Percentiles rank a stretch among this genome's conserved stretches.
phyloP scores from a whole-genome alignment of 2,888 invertebrate species.

The Automeris io region DNA sequence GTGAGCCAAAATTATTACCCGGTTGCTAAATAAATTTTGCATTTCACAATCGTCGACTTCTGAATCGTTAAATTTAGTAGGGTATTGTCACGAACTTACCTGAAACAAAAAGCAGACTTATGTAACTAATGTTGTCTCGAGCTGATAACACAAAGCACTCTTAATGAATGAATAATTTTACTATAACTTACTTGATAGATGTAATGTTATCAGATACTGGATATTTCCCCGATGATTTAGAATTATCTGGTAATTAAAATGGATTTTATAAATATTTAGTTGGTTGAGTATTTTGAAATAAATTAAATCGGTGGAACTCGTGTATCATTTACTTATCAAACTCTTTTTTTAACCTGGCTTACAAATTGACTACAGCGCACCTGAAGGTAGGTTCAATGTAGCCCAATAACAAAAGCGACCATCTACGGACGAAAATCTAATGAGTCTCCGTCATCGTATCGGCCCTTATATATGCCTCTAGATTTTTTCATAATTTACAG shows the following conservation, averaged over 20 bases:
- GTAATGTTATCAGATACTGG: background rate
- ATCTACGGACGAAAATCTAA: too few relatives aligned
- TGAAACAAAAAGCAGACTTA: constrained; percentile 7
- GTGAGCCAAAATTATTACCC: background rate
- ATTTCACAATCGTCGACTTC: background rate
- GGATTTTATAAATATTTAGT: too few relatives aligned
- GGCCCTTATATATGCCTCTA: too few relatives aligned
- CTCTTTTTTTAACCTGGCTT: too few relatives aligned
- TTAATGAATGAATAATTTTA: constrained; percentile 4
- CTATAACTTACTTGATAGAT: background rate
- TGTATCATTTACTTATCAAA: too few relatives aligned
- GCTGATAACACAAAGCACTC: background rate
- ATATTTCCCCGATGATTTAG: background rate
- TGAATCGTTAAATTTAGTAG: background rate
- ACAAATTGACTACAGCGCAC: too few relatives aligned
- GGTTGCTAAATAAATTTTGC: background rate
- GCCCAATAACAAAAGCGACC: too few relatives aligned
- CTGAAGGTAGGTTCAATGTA: too few relatives aligned
- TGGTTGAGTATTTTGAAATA: too few relatives aligned
- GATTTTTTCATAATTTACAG: too few relatives aligned
- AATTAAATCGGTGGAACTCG: too few relatives aligned
- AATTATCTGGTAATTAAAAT: background rate
- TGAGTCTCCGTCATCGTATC: too few relatives aligned
- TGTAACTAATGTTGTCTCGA: constrained; percentile 3
- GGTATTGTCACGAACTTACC: constrained; percentile 8